phyloP scores from a whole-genome alignment of 2,888 invertebrate genomes.

The Parascotia fuliginaria region DNA sequence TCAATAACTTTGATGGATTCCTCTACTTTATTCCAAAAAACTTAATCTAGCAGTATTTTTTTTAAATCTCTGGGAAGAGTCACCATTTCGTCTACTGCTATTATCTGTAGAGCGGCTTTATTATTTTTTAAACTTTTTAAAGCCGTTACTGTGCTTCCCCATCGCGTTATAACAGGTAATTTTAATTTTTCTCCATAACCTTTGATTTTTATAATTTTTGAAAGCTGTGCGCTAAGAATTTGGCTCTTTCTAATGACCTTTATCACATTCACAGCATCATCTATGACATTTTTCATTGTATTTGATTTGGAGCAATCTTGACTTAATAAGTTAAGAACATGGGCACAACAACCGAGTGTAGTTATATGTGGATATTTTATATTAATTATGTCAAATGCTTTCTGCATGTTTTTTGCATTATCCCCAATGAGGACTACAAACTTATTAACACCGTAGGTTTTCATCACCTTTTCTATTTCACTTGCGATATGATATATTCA shows the following conservation, averaged over 20 bases:
- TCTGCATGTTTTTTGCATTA: too few relatives aligned
- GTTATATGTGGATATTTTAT: constrained; percentile 11
- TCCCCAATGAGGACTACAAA: too few relatives aligned
- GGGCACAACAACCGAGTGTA: constrained; percentile 9
- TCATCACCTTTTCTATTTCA: too few relatives aligned
- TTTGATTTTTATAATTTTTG: constrained; percentile 2
- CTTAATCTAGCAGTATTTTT: too few relatives aligned
- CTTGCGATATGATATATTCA: too few relatives aligned
- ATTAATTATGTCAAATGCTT: constrained; percentile 17
- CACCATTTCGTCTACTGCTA: too few relatives aligned
- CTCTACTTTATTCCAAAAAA: not conserved
- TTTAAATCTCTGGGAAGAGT: too few relatives aligned
- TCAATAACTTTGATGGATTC: not conserved
- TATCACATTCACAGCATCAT: constrained; percentile 4
- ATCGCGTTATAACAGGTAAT: constrained; percentile 12
- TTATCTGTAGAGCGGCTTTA: too few relatives aligned
- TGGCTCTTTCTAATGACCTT: constrained; percentile 16
- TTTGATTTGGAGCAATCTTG: constrained; percentile 13
- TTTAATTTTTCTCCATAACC: constrained; percentile 9
- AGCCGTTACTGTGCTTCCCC: constrained; percentile 4
- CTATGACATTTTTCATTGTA: not conserved
- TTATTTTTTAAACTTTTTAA: too few relatives aligned
- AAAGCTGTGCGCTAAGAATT: not conserved
- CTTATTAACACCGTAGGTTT: too few relatives aligned
- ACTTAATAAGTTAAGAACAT: constrained; percentile 14